Evolutionary conservation across 2,797 vertebrate genomes (phyloP), one percentile per base, ranked within the genome.

Genomic region (Hippoglossus hippoglossus): DNA sequence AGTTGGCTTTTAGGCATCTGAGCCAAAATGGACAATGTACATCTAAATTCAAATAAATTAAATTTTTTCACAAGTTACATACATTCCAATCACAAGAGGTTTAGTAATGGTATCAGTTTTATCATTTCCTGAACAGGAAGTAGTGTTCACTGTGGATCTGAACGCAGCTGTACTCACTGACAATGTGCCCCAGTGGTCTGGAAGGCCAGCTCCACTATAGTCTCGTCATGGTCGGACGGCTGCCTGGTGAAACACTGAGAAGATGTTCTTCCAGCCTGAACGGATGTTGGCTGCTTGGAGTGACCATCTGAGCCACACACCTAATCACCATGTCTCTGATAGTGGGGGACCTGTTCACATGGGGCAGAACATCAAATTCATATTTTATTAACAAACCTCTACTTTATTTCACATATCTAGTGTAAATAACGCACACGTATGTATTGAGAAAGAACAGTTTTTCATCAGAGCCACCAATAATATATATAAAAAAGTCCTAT

Each of bases 241-340:
- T 0, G 97, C 97, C 81, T 98, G 97, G 87, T 99, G 97, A 87
- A 99, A 99, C 66, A 99, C 97, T 0, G 97, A 96, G 83, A 98
- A 99, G 83, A 98, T 98, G 81, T 98, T 99, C 88, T 99, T 99
- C 97, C 97, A 99, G 26, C 97, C 97, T 0, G 97, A 99, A 46
- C 97, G 97, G 88, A 99, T 98, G 89, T 97, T 98, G 26, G 92
- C 95, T 0, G 97, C 96, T 86, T 98, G 97, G 96, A 98, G 92
- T 96, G 13, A 99, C 97, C 97, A 99, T 99, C 93, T 99, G 97
- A 70, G 97, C 94, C 61, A 99, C 94, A 25, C 97, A 98, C 64
- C 97, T 95, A 86, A 99, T 98, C 75, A 97, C 97, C 97, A 98
- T 98, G 89, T 99, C 97, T 57, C 96, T 95, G 84, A 99, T 98